A percentile compares a stretch with the other conserved stretches of the same genome.
Evolutionary conservation across 2,113 vertebrate species (phyloP).

Genomic region (Neogale vison): DNA sequence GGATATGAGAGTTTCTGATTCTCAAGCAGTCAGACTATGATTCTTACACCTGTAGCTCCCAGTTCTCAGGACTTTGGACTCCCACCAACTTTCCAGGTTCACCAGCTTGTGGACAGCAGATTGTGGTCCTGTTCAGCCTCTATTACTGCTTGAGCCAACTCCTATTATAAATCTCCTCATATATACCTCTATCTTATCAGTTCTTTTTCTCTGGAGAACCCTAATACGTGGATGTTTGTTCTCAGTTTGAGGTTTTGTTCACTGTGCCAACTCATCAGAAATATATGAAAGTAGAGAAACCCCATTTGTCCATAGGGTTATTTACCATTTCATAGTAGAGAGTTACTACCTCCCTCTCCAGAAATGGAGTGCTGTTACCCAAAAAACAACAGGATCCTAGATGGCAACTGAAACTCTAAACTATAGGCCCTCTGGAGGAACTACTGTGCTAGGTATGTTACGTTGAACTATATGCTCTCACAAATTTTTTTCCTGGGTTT

Average conservation of each 20-base stretch:
- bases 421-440: neutral
- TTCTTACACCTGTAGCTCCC: neutral
- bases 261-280: neutral
- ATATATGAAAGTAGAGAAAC: neutral
- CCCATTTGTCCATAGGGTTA: neutral
- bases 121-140: neutral
- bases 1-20: neutral
- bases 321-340: neutral
- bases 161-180: neutral
- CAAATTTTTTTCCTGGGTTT: neutral
- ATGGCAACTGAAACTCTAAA: neutral
- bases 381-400: neutral
- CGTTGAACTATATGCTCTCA: neutral
- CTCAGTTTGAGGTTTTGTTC: neutral
- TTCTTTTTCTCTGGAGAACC: neutral
- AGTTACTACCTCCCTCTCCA: neutral
- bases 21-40: fast-evolving
- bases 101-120: neutral
- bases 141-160: neutral
- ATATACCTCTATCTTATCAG: neutral
- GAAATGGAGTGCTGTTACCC: neutral
- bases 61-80: neutral
- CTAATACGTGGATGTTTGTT: neutral
- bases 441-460: neutral
- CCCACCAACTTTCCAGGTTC: neutral